Evolutionary conservation across 2,888 invertebrate genomes (phyloP).

Genomic region (Dugesia japonica): DNA sequence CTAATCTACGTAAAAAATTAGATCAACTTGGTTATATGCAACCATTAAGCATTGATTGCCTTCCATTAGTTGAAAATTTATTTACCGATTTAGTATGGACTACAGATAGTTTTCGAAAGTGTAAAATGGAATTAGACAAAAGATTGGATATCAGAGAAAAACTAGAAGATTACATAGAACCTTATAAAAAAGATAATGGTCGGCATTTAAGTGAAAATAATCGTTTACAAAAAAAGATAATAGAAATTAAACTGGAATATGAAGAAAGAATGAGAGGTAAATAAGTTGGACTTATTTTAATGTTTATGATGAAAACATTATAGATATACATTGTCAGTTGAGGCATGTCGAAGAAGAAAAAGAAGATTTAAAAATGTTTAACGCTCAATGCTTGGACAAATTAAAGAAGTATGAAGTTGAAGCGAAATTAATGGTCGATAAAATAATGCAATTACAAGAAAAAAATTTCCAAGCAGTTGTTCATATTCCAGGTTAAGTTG

Average conservation of each 20-base stretch:
- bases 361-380: constrained; percentile 54
- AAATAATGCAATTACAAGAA: constrained; percentile 51
- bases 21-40: constrained; percentile 69
- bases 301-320: too few relatives aligned
- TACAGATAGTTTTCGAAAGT: constrained; percentile 68
- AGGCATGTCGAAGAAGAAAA: constrained; percentile 50
- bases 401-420: constrained; percentile 56
- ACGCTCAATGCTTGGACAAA: constrained; percentile 52
- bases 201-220: constrained; percentile 47
- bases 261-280: constrained; percentile 28
- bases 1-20: constrained; percentile 57
- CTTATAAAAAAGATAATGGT: constrained; percentile 48
- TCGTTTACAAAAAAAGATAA: constrained; percentile 45
- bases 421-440: constrained; percentile 52
- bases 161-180: constrained; percentile 38
- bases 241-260: constrained; percentile 39
- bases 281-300: too few relatives aligned
- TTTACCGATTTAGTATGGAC: constrained; percentile 69
- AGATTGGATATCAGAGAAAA: constrained; percentile 45
- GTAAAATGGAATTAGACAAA: constrained; percentile 53
- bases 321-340: constrained; percentile 51
- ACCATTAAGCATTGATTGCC: constrained; percentile 59
- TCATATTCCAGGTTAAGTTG: constrained; percentile 46
- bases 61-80: constrained; percentile 64
- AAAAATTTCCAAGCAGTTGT: constrained; percentile 49